Percentiles rank a stretch among this genome's conserved stretches.
Evolutionary conservation across 2,888 invertebrate genomes (phyloP).

Genomic region (Eilema depressum): DNA sequence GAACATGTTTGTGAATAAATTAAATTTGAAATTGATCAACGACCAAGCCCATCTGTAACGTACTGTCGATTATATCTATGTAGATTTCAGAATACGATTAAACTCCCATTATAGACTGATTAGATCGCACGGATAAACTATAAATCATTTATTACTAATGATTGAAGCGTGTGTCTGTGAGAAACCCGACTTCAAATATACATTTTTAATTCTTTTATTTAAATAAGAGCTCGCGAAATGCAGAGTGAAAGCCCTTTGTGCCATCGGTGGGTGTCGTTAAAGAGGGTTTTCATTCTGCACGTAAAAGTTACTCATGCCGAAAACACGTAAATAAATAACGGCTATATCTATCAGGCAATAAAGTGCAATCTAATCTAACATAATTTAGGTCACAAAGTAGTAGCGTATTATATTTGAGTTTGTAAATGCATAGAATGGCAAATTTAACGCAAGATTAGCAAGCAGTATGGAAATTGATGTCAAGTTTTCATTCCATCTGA

Average conservation of each 20-base stretch:
- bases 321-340: too few relatives aligned
- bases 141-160: conserved; percentile 1
- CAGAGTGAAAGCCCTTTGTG: too few relatives aligned
- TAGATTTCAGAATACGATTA: conserved; percentile 33
- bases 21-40: conserved; percentile 10
- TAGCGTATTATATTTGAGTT: too few relatives aligned
- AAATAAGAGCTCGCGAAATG: too few relatives aligned
- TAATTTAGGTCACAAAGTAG: too few relatives aligned
- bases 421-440: too few relatives aligned
- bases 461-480: background rate
- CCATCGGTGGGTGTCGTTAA: too few relatives aligned
- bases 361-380: too few relatives aligned
- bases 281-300: too few relatives aligned
- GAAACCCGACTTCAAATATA: background rate
- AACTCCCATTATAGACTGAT: conserved; percentile 42
- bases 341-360: too few relatives aligned
- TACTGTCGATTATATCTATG: conserved; percentile 24
- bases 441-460: too few relatives aligned
- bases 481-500: background rate
- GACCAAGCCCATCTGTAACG: conserved; percentile 13
- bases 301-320: too few relatives aligned
- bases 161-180: background rate
- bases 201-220: background rate
- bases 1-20: background rate
- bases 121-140: conserved; percentile 37